Evolutionary conservation across 2,888 invertebrate genomes (phyloP).

Genomic region (Clistopyga incitator): DNA sequence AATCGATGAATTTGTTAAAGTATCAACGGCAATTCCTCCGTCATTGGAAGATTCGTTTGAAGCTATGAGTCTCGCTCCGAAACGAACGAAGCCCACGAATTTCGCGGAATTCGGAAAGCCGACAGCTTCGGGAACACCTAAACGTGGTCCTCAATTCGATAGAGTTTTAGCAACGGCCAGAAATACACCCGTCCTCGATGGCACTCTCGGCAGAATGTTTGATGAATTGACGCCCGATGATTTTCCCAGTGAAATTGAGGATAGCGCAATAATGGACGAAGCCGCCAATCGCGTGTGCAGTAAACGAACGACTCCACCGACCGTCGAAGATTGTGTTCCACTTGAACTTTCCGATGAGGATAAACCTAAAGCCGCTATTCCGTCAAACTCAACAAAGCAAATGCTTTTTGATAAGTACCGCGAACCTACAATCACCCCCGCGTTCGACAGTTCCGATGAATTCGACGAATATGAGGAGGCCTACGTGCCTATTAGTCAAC

Average conservation of each 20-base stretch:
- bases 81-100: conserved; percentile 76
- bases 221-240: conserved; percentile 80
- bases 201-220: conserved; percentile 81
- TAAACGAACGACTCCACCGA: conserved; percentile 45
- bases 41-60: conserved; percentile 78
- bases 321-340: no score
- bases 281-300: conserved; percentile 85
- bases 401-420: conserved; percentile 1
- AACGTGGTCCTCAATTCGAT: conserved; percentile 78
- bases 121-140: conserved; percentile 73
- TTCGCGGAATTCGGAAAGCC: conserved; percentile 66
- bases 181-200: conserved; percentile 79
- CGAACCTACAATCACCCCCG: not conserved
- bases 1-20: conserved; percentile 78
- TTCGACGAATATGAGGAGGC: conserved; percentile 73
- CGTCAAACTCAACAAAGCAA: not conserved
- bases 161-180: conserved; percentile 79
- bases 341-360: not conserved
- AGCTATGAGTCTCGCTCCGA: conserved; percentile 77
- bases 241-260: conserved; percentile 82
- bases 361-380: not conserved
- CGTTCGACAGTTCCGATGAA: conserved; percentile 70
- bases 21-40: conserved; percentile 63
- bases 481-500: conserved; percentile 78
- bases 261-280: conserved; percentile 85